These are phyloP conservation scores for Serinus canaria DNA, from an alignment of 2,113 vertebrate species.

Conservation along the genomic window DNA sequence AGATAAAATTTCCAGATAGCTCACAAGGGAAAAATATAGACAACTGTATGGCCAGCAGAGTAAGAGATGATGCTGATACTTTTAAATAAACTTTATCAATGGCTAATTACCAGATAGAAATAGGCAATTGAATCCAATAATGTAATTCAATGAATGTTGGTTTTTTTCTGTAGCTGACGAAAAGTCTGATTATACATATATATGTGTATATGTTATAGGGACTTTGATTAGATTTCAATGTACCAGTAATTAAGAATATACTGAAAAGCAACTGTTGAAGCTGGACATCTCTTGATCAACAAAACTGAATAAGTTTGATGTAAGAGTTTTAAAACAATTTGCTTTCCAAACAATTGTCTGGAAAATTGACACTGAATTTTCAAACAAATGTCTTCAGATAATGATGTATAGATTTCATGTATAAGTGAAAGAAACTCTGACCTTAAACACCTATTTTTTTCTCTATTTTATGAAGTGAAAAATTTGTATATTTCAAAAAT, in stretches of 20 bases:
- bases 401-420: neutral
- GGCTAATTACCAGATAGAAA: neutral
- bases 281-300: neutral
- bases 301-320: neutral
- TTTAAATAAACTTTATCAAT: neutral
- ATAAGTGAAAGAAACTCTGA: neutral
- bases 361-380: neutral
- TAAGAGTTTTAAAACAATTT: neutral
- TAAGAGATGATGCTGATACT: neutral
- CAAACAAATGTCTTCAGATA: neutral
- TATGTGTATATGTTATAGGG: neutral
- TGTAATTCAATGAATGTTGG: neutral
- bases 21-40: neutral
- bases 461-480: neutral
- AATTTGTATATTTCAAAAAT: neutral
- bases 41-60: neutral
- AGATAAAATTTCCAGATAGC: neutral
- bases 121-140: neutral
- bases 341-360: no score
- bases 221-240: neutral
- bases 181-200: neutral
- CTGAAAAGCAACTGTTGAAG: neutral
- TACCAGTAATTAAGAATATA: neutral
- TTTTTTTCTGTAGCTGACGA: neutral
- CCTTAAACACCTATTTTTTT: neutral